phyloP scores from a whole-genome alignment of 2,113 vertebrate species.

The Aythya baeri region DNA sequence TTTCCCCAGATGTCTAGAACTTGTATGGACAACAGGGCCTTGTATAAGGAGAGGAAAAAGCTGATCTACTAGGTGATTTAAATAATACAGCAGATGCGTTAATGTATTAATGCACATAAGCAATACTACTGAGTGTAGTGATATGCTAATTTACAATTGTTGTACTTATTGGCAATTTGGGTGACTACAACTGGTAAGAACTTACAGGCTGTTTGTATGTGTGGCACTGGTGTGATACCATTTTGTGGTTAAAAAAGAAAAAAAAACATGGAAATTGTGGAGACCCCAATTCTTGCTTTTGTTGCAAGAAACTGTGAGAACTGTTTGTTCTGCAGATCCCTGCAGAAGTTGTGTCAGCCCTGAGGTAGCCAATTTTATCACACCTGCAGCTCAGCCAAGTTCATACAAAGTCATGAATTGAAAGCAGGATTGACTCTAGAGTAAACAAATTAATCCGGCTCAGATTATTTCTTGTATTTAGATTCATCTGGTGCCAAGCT shows the following conservation, averaged over 20 bases:
- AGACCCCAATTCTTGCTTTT: background rate
- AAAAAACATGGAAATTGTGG: background rate
- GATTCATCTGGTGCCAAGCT: background rate
- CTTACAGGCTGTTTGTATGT: background rate
- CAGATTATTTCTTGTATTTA: background rate
- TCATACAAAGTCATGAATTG: background rate
- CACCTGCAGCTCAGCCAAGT: background rate
- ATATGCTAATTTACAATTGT: background rate
- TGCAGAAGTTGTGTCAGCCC: background rate
- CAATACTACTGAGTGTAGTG: fast-evolving
- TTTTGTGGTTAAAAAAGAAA: background rate
- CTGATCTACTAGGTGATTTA: background rate
- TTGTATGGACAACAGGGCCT: background rate
- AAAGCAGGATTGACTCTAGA: background rate
- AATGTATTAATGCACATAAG: background rate
- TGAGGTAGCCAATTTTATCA: background rate
- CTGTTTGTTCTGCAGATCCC: background rate
- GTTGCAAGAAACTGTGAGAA: background rate
- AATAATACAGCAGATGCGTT: background rate
- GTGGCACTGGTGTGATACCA: fast-evolving
- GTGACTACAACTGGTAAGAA: background rate
- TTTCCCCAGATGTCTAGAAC: background rate
- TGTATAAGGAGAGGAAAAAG: background rate
- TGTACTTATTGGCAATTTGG: background rate
- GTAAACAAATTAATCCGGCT: background rate